These are phyloP conservation scores for Zelleria hepariella DNA, from an alignment of 2,888 invertebrate genomes.

Conservation along the genomic window DNA sequence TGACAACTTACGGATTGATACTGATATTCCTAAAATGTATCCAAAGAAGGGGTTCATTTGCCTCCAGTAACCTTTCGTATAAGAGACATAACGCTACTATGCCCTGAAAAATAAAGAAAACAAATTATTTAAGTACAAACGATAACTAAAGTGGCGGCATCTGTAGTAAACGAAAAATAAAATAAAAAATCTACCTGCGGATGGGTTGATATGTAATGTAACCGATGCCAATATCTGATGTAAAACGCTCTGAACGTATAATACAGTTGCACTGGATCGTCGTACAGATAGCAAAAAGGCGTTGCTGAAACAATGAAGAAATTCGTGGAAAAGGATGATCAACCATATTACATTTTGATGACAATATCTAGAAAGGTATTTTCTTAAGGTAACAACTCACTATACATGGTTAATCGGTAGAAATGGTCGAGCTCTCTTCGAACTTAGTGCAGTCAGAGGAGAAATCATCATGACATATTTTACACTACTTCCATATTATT, in stretches of 20 bases:
- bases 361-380: no score
- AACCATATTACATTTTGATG: background rate
- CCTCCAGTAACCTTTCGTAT: conserved; percentile 91
- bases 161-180: background rate
- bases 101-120: conserved; percentile 64
- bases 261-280: conserved; percentile 89
- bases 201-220: conserved; percentile 94
- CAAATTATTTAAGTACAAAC: background rate
- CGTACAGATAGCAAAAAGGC: conserved; percentile 94
- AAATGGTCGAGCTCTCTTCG: no score
- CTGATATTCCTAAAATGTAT: conserved; percentile 90
- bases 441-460: no score
- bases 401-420: no score
- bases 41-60: conserved; percentile 92
- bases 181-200: conserved; percentile 78
- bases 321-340: background rate
- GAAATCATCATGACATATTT: no score
- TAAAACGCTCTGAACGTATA: conserved; percentile 94
- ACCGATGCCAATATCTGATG: conserved; percentile 89
- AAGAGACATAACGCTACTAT: conserved; percentile 90
- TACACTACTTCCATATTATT: no score
- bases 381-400: no score
- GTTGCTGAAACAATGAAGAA: conserved; percentile 76
- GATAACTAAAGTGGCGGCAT: no score
- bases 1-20: conserved; percentile 90